Conservation (phyloP, 2,797 vertebrate species). For the Lerista edwardsae region DNA sequence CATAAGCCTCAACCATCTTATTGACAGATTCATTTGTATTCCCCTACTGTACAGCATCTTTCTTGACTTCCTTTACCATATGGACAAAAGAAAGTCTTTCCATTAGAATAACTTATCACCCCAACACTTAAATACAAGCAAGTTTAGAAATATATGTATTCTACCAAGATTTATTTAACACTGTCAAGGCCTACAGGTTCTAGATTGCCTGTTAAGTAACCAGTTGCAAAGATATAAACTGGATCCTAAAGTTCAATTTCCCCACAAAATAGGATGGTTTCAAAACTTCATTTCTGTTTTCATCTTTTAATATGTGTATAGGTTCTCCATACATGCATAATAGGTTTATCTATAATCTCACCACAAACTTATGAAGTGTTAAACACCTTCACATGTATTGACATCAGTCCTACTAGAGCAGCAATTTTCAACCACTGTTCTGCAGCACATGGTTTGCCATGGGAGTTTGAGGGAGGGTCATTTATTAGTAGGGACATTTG, state of each 20-base stretch:
- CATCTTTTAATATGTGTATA: too few species aligned
- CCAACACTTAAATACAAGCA: neutral
- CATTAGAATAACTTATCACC: neutral
- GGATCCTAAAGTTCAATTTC: neutral
- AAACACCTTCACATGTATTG: too few species aligned
- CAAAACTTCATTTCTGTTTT: neutral
- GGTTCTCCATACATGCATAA: neutral
- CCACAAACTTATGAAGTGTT: too few species aligned
- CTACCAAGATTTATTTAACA: neutral
- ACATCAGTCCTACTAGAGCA: too few species aligned
- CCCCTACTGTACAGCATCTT: neutral
- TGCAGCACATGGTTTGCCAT: too few species aligned
- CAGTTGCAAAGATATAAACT: neutral
- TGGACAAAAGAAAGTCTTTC: neutral
- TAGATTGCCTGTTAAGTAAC: neutral
- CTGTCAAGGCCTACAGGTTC: neutral
- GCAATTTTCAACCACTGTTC: too few species aligned
- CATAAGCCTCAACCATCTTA: neutral
- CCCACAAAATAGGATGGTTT: neutral
- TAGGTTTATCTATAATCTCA: too few species aligned
- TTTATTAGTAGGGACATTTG: too few species aligned
- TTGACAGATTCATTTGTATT: neutral
- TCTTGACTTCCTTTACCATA: neutral
- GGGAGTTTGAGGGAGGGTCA: too few species aligned
- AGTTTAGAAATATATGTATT: neutral